phyloP scores from a whole-genome alignment of 2,113 vertebrate genomes.

The Mellivora capensis region DNA sequence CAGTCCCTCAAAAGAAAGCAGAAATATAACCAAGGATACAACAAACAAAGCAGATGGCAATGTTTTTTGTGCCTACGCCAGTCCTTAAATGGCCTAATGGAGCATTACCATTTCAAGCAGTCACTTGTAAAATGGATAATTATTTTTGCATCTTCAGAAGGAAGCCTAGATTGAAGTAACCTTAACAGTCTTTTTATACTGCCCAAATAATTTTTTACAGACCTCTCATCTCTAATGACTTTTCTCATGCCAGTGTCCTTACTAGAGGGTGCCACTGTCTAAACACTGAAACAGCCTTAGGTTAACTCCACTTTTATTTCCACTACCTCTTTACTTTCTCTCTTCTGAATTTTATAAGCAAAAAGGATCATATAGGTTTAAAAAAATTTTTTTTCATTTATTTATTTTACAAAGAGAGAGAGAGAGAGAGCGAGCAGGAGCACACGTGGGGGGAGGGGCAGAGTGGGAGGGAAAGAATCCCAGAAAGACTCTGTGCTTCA shows the following conservation, averaged over 20 bases:
- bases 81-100: neutral
- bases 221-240: neutral
- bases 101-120: neutral
- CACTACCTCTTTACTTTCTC: neutral
- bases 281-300: slow-evolving; percentile 21
- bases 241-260: neutral
- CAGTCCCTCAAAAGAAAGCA: neutral
- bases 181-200: neutral
- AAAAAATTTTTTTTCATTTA: neutral
- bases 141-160: slow-evolving; percentile 29
- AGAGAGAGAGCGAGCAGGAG: neutral
- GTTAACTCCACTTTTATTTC: neutral
- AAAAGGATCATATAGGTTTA: neutral
- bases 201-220: slow-evolving; percentile 31
- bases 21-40: neutral
- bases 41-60: slow-evolving; percentile 59
- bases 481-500: neutral
- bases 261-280: neutral
- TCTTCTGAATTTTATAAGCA: neutral
- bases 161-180: neutral
- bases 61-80: neutral
- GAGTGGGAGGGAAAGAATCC: neutral
- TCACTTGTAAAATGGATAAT: slow-evolving; percentile 65
- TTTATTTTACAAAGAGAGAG: neutral
- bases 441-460: neutral